Base-by-base conservation (phyloP, 1,140 invertebrate genomes). In the Drosophila fuyamai region DNA sequence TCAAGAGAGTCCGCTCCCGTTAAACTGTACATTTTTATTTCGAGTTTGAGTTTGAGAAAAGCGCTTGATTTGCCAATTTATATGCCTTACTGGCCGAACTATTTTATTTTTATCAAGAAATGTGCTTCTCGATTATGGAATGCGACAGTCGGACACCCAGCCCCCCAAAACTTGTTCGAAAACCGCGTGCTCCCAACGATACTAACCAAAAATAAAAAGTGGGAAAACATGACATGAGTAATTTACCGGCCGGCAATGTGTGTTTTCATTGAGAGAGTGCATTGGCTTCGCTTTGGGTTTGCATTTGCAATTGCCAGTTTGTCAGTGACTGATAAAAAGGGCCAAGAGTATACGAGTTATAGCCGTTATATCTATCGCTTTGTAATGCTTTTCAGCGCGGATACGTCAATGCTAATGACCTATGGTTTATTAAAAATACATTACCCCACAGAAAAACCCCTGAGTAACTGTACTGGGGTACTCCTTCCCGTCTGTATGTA, bases 1-100 rank as follows among this genome's bases (percentile, higher is more conserved):
- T 27, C 8, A 29, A 62, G 47, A 46, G 55, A 38, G 29, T 51
- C 29, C 54, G 23, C 46, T 70, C 75, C 55, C 71, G 82, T 82
- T 86, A 78, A 86, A 88, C 83, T 88, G 83, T 88, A 88, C 83
- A 88, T 88, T 88, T 89, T 82, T 75, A 71, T 76, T 84, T 88
- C 51, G 66, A 85, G 79, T 82, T 83, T 73, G 60, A 60, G 66
- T 79, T 70, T 53, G 58, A 65, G 63, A 72, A 88, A 88, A 85
- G 61, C 67, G 77, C 74, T 79, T 76, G 65, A 86, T 85, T 85
- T 83, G 79, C 72, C 71, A 83, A 86, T 86, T 86, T 86, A 73
- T 73, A 44, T 60, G 61, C 62, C 73, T 82, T 88, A 82, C 56
- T 67, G 53, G 12, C 58, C 55, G 40, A 68, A 66, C 66, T 54